Percentiles rank a stretch among this genome's conserved stretches.
Conservation (phyloP, 2,113 vertebrate genomes). For the Meles meles region DNA sequence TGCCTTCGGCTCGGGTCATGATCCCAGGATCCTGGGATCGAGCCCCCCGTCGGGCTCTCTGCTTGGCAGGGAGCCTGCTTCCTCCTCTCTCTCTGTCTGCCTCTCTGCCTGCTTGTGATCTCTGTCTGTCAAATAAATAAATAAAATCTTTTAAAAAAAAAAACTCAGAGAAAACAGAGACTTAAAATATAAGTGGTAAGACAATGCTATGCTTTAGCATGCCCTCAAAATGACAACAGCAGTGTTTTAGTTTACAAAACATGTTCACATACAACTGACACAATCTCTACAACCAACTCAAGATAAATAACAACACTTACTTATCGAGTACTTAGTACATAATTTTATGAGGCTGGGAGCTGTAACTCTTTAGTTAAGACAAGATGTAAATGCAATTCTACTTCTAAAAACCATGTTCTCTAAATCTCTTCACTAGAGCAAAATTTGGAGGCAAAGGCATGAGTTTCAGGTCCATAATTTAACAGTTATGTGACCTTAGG, state of each 20-base stretch:
- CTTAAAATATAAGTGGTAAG: neutral
- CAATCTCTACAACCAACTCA: neutral
- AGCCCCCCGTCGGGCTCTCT: too few relatives aligned
- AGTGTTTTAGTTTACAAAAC: neutral
- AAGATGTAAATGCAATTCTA: neutral
- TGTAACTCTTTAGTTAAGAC: neutral
- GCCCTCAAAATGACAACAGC: neutral
- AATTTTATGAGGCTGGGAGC: neutral
- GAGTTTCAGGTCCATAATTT: neutral
- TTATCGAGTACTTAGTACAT: neutral
- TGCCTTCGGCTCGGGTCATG: neutral
- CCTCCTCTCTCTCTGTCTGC: too few relatives aligned
- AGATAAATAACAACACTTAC: constrained; percentile 3
- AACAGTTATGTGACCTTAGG: neutral
- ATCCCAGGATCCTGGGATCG: too few relatives aligned
- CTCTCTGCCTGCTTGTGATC: too few relatives aligned
- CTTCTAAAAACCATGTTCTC: neutral
- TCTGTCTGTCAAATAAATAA: too few relatives aligned
- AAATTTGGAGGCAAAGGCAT: neutral
- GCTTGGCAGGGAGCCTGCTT: too few relatives aligned
- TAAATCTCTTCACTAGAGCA: neutral
- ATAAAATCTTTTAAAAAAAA: too few relatives aligned
- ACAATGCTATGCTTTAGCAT: neutral
- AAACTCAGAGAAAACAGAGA: neutral
- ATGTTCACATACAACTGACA: neutral